These are phyloP conservation scores for Scaptomyza montana DNA, from an alignment of 1,140 invertebrate species.

Conservation along the genomic window DNA sequence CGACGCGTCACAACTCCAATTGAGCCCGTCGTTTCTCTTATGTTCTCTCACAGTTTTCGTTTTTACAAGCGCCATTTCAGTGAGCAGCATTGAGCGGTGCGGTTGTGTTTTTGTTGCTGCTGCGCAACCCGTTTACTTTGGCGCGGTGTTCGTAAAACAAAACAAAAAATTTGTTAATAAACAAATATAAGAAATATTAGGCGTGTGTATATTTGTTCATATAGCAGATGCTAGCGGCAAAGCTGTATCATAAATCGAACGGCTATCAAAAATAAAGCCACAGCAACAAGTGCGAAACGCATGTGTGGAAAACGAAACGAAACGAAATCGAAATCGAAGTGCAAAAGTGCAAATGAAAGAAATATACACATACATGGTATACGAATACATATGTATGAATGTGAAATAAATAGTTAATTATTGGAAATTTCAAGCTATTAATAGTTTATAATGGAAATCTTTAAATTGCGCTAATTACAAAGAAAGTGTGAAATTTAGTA, in stretches of 20 bases:
- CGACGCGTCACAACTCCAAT: conserved; percentile 29
- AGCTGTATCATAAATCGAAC: conserved; percentile 23
- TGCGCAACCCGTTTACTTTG: conserved; percentile 23
- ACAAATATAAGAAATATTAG: conserved; percentile 37
- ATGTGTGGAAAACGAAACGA: conserved; percentile 31
- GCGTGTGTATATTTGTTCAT: conserved; percentile 33
- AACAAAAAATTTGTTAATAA: conserved; percentile 37
- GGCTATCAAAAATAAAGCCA: conserved; percentile 7
- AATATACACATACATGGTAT: conserved; percentile 6
- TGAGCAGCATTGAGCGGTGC: conserved; percentile 37
- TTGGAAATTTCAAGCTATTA: conserved; percentile 37
- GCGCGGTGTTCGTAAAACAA: conserved; percentile 31
- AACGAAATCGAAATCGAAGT: conserved; percentile 51
- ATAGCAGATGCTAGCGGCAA: conserved; percentile 23
- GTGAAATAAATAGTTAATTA: conserved; percentile 57
- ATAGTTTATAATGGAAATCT: conserved; percentile 46
- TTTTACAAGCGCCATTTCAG: conserved; percentile 35
- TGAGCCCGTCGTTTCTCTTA: neutral
- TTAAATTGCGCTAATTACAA: conserved; percentile 54
- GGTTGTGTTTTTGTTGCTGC: conserved; percentile 46
- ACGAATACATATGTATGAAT: neutral
- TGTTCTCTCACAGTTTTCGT: conserved; percentile 26
- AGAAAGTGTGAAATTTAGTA: conserved; percentile 51
- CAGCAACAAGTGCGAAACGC: conserved; percentile 61
- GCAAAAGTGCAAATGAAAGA: conserved; percentile 35